A percentile compares a stretch with the other conserved stretches of the same genome.
phyloP scores from a whole-genome alignment of 2,113 vertebrate genomes.

The Gobiocypris rarus region DNA sequence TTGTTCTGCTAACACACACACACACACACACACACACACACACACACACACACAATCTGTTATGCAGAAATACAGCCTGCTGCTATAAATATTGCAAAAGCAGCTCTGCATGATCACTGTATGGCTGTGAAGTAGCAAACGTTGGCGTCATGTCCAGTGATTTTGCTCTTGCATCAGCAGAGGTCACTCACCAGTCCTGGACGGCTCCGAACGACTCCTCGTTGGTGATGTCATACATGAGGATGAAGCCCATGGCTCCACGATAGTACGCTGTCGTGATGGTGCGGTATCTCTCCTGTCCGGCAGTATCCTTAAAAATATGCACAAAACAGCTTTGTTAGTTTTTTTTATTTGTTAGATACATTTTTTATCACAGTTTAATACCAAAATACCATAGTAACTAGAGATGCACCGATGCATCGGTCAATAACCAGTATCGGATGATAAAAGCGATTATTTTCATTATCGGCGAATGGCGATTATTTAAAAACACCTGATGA shows the following conservation, averaged over 20 bases:
- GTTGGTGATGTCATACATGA: conserved; percentile 3
- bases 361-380: no score
- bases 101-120: neutral
- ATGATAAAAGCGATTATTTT: no score
- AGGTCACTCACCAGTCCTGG: conserved; percentile 57
- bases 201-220: conserved; percentile 34
- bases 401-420: no score
- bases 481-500: no score
- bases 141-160: neutral
- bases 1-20: neutral
- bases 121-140: neutral
- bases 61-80: neutral
- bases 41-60: neutral
- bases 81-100: neutral
- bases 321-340: neutral
- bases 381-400: no score
- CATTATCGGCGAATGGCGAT: no score
- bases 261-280: conserved; percentile 4
- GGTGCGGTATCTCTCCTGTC: conserved; percentile 6
- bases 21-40: neutral
- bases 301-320: conserved; percentile 1
- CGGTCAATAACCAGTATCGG: no score
- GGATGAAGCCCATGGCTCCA: conserved; percentile 18
- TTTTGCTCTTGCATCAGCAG: neutral
- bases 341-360: neutral